A percentile compares a stretch with the other conserved stretches of the same genome.
phyloP scores from a whole-genome alignment of 2,888 invertebrate species.

The Lumbricus terrestris region DNA sequence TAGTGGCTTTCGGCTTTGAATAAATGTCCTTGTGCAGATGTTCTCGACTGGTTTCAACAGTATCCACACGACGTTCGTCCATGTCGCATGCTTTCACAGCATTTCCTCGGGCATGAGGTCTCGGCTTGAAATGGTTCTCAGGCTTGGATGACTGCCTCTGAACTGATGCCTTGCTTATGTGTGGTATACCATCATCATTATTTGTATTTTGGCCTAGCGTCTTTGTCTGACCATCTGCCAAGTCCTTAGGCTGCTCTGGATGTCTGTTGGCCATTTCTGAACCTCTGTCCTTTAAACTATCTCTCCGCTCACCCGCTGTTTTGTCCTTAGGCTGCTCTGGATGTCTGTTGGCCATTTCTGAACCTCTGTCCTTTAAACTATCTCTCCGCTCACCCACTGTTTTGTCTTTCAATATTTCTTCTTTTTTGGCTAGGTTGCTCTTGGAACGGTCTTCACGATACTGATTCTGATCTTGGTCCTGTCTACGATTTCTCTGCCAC shows the following conservation, averaged over 20 bases:
- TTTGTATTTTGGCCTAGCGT: neutral
- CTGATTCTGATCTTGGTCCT: neutral
- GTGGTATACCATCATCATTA: neutral
- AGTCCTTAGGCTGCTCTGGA: neutral
- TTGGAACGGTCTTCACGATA: neutral
- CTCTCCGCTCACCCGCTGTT: neutral
- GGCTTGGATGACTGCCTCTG: neutral
- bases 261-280: neutral
- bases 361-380: neutral
- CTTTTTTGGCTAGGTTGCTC: neutral
- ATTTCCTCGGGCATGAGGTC: neutral
- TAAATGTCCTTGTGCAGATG: neutral
- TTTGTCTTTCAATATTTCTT: neutral
- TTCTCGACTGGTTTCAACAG: neutral
- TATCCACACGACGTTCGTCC: neutral
- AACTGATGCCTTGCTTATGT: neutral
- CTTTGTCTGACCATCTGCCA: neutral
- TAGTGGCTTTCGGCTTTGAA: neutral
- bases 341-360: neutral
- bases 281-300: neutral
- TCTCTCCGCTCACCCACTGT: neutral
- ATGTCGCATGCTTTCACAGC: neutral
- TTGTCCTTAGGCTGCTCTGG: neutral
- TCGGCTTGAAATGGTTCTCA: neutral
- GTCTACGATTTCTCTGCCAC: neutral